phyloP scores from a whole-genome alignment of 2,797 vertebrate species.

The Calcarius lapponicus region DNA sequence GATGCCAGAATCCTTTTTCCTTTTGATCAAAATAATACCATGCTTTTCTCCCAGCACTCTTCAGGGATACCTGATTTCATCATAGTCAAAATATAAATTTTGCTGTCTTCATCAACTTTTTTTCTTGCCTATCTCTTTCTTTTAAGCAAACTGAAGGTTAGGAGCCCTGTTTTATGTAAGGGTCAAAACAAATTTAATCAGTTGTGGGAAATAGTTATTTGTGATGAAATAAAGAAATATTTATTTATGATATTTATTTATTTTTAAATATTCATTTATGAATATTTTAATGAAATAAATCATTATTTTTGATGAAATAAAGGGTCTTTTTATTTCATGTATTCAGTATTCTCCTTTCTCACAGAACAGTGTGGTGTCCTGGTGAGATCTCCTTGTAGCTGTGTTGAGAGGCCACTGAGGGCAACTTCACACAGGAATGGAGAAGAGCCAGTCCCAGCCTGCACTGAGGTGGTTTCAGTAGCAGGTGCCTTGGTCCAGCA shows the following conservation, averaged over 20 bases:
- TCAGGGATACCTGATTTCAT: background rate
- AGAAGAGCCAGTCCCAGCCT: background rate
- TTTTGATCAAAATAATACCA: background rate
- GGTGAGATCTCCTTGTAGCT: background rate
- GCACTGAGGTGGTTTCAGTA: background rate
- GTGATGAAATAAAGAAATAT: background rate
- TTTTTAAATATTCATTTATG: background rate
- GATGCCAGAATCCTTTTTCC: background rate
- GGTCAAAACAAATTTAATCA: background rate
- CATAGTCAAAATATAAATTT: background rate
- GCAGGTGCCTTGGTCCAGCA: background rate
- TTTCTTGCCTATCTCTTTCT: background rate
- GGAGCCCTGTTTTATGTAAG: background rate
- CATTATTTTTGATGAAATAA: slow-evolving; percentile 5
- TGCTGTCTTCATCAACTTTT: background rate
- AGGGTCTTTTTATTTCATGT: background rate
- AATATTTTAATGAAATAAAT: slow-evolving; percentile 3
- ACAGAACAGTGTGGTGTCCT: background rate
- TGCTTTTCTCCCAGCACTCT: background rate
- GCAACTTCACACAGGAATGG: background rate
- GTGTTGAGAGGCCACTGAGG: background rate
- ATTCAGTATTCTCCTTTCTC: background rate
- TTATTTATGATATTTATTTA: background rate
- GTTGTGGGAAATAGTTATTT: slow-evolving; percentile 15
- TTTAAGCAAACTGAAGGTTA: background rate